Conservation (phyloP, 2,888 invertebrate genomes). For the Pristionchus entomophagus region DNA sequence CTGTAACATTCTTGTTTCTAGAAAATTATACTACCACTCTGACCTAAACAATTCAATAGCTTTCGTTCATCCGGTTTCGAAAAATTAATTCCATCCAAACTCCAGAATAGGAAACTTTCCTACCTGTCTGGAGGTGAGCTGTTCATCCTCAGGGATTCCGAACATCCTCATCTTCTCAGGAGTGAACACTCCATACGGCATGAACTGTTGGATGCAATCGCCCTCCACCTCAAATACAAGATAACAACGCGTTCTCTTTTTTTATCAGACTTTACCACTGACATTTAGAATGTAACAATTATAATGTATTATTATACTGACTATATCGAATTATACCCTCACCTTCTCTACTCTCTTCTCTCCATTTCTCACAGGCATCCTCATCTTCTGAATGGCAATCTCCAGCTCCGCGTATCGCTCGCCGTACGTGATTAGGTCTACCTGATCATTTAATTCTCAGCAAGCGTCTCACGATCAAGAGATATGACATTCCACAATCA, state of each 20-base stretch:
- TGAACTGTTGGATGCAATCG: slow-evolving; percentile 59
- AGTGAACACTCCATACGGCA: slow-evolving; percentile 74
- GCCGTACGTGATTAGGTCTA: slow-evolving; percentile 68
- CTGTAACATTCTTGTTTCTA: slow-evolving; percentile 50
- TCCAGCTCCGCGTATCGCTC: slow-evolving; percentile 75
- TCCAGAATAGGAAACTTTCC: no score
- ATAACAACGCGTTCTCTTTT: not conserved
- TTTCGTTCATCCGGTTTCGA: not conserved
- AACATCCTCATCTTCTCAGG: slow-evolving; percentile 74
- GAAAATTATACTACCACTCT: not conserved
- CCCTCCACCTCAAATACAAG: not conserved
- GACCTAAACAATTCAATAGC: not conserved
- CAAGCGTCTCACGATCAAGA: no score
- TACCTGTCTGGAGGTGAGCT: slow-evolving; percentile 72
- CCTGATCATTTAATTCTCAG: no score
- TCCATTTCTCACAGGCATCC: slow-evolving; percentile 56
- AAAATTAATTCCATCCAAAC: not conserved
- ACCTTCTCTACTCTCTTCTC: not conserved
- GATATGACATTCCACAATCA: no score
- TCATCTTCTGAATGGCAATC: slow-evolving; percentile 68
- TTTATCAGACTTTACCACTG: no score
- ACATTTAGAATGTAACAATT: not conserved
- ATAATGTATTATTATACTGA: not conserved
- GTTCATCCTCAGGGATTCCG: slow-evolving; percentile 74
- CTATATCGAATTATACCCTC: not conserved